These are phyloP conservation scores for Amblyopsis rosae DNA, from an alignment of 2,113 vertebrate genomes.

Conservation along the genomic window DNA sequence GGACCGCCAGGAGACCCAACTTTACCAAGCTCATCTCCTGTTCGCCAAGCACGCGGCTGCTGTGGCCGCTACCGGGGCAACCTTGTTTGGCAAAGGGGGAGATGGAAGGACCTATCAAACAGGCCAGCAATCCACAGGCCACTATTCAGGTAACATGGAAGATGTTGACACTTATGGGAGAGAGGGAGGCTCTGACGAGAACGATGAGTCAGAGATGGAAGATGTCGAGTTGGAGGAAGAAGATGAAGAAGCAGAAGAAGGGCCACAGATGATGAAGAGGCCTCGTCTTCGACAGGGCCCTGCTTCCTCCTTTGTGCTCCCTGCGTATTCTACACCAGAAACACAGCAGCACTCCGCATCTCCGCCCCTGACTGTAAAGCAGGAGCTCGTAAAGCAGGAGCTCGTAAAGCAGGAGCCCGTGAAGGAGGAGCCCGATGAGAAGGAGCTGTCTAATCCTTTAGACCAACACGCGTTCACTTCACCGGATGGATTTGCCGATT, in stretches of 20 bases:
- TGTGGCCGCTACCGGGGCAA: conserved; percentile 68
- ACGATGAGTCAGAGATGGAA: conserved; percentile 68
- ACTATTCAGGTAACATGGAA: conserved; percentile 63
- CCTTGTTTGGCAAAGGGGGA: conserved; percentile 69
- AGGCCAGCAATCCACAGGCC: conserved; percentile 50
- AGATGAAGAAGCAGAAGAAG: conserved; percentile 71
- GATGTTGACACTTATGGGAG: conserved; percentile 43
- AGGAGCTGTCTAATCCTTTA: conserved; percentile 59
- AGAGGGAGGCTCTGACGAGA: conserved; percentile 64
- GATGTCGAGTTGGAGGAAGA: conserved; percentile 67
- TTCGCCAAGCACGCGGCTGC: conserved; percentile 84
- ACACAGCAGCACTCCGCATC: conserved; percentile 57
- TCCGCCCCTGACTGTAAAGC: conserved; percentile 71
- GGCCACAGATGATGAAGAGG: conserved; percentile 76
- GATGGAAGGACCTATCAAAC: conserved; percentile 49
- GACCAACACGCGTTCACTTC: conserved; percentile 65
- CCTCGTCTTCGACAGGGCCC: conserved; percentile 66
- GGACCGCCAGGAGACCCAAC: conserved; percentile 85
- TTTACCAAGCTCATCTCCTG: conserved; percentile 84
- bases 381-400: conserved; percentile 83
- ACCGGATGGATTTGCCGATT: conserved; percentile 75
- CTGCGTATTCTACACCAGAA: conserved; percentile 53
- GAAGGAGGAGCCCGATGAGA: conserved; percentile 68
- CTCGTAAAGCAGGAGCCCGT: conserved; percentile 74
- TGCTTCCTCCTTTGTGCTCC: conserved; percentile 48